Conservation (phyloP, 2,888 invertebrate species). For the Diogma glabrata region DNA sequence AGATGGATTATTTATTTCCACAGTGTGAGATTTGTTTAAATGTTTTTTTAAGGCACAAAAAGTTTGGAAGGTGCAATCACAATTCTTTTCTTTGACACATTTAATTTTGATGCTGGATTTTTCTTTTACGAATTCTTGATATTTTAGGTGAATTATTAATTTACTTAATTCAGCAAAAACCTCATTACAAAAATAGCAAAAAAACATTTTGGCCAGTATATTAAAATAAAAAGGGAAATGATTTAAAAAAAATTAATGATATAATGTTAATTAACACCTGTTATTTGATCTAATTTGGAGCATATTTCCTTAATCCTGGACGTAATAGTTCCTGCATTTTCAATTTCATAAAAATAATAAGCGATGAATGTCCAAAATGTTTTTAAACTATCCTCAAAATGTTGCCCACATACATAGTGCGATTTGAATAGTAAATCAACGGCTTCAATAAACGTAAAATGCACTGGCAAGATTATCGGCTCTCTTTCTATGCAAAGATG, state of each 20-base stretch:
- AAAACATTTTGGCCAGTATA: background rate
- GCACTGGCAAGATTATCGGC: background rate
- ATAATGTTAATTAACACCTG: background rate
- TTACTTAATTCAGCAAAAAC: background rate
- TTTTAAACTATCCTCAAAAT: background rate
- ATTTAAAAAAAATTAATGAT: background rate
- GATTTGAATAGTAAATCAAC: background rate
- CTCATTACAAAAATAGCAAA: constrained; percentile 1
- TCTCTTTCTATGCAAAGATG: background rate
- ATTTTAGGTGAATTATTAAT: constrained; percentile 1
- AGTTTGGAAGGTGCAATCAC: background rate
- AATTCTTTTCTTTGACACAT: constrained; percentile 5
- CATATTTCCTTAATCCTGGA: background rate
- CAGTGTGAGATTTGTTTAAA: constrained; percentile 1
- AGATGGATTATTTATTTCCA: constrained; percentile 2
- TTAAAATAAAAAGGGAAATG: background rate
- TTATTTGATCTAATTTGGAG: constrained; percentile 1
- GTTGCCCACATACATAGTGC: background rate
- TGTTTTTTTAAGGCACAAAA: background rate
- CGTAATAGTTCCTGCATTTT: background rate
- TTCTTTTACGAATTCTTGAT: background rate
- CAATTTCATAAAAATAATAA: background rate
- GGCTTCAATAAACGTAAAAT: background rate
- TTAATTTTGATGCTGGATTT: background rate
- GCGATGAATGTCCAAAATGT: constrained; percentile 2